Evolutionary conservation across 1,140 invertebrate genomes (phyloP), one percentile per base, ranked within the genome.

Genomic region (Vanessa tameamea): DNA sequence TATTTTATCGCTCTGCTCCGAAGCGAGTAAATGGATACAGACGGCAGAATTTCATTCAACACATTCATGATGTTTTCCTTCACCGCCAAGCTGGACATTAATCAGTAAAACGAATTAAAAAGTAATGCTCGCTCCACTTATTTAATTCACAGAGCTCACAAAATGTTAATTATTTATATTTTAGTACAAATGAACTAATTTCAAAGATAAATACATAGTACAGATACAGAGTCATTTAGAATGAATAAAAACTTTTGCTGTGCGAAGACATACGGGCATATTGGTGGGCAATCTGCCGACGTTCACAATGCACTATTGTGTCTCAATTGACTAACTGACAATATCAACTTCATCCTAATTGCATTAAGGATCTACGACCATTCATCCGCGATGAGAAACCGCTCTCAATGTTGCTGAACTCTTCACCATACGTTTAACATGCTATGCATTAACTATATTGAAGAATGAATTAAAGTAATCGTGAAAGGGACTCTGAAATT

Each of bases 211-310:
- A 5, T 50, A 50, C 15, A 15, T 15, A 50, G 12, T 5, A n/a
- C n/a, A n/a, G 15, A 50, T 50, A 50, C 48, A 20, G n/a, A 53
- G 15, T n/a, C 1, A 51, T 51, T 20, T 16, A 7, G n/a, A 53
- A 53, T 53, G 7, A 53, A 53, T 53, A 53, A 53, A 53, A 57
- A 57, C 55, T 16, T 57, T 57, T 57, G 57, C 13, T 7, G 4
- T 15, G 55, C 23, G 55, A 59, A 26, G 15, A 57, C 64, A 86
- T 86, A 86, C 73, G 84, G 84, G 84, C 71, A 63, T 77, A 82
- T 85, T 84, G 78, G 77, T 20, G 64, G 15, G 68, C 80, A 80
- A 78, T 82, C 73, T 64, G 70, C 67, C 50, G 37, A 43, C 37
- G 53, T 53, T 31, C 66, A 78, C 68, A 73, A 70, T 69, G 53